Base-by-base conservation (phyloP, 2,797 vertebrate genomes). In the Clangula hyemalis region DNA sequence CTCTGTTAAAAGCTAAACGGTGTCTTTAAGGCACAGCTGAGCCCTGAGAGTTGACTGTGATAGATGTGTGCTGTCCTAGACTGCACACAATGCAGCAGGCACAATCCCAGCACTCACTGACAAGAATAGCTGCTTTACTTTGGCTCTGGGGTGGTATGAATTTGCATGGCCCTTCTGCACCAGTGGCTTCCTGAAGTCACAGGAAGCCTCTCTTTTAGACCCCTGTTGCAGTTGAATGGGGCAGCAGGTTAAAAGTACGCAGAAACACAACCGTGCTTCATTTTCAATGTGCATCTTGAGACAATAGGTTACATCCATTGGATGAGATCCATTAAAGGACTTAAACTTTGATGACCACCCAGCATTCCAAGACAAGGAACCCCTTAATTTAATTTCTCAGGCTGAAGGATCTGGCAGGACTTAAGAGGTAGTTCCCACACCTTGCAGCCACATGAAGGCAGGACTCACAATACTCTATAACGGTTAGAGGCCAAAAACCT, bases 1-100 rank as follows among this genome's bases (percentile, higher is more conserved):
- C 72, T 82, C 81, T 82, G 85, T 75, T 87, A 81, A 92, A 89
- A 91, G 85, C 90, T 68, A 79, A 84, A 61, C 53, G 66, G 10
- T 32, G 82, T 85, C 89, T 94, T 93, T 36, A 89, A 90, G 73
- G 82, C 88, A 86, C 66, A 94, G 85, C 86, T 84, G 92, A 96
- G 83, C 71, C 77, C 86, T 60, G 71, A 71, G 91, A 90, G 45
- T 25, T 86, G 73, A 89, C 34, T 18, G 70, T 58, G 62, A 93
- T 88, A 93, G 87, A 91, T 91, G 80, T 84, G 93, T 94, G 83
- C 85, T 58, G 41, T 73, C 93, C 66, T 70, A 83, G 54, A 54
- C 79, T 51, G 70, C 76, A 43, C 65, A 93, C 91, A 94, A 90
- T 68, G 45, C 73, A 94, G 73, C 39, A 91, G 84, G 61, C 74